These are phyloP conservation scores for Rousettus leschenaultii DNA, from an alignment of 2,113 vertebrate species.

Conservation along the genomic window DNA sequence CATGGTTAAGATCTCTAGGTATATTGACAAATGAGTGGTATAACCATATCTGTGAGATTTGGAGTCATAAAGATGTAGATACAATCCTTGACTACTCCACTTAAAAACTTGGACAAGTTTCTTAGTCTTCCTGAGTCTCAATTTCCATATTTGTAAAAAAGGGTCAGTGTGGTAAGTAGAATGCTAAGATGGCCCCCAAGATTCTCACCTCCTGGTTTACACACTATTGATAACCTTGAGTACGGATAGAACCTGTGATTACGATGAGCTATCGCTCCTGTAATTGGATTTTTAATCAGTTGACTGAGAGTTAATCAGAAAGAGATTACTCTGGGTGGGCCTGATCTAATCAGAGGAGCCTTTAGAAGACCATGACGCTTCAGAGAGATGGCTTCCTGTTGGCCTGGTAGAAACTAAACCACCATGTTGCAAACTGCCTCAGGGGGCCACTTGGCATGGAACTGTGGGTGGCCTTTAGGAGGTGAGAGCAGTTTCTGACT, in stretches of 20 bases:
- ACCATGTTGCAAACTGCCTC: background rate
- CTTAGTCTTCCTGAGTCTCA: background rate
- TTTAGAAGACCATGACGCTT: background rate
- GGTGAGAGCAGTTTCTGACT: background rate
- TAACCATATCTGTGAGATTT: no score
- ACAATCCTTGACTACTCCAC: background rate
- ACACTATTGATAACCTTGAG: fast-evolving
- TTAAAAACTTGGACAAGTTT: no score
- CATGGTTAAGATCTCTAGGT: background rate
- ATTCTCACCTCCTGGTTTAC: no score
- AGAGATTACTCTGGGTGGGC: background rate
- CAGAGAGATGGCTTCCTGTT: background rate
- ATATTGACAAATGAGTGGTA: fast-evolving
- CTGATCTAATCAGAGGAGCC: background rate
- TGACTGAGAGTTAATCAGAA: background rate
- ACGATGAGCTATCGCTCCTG: background rate
- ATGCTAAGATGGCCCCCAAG: background rate
- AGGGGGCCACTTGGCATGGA: background rate
- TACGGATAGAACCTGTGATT: no score
- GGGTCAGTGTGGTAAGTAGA: background rate
- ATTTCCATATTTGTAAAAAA: background rate
- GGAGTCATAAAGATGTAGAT: background rate
- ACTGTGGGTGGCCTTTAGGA: background rate
- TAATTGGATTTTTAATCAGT: background rate
- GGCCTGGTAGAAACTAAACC: background rate